A percentile compares a stretch with the other conserved stretches of the same genome.
Conservation (phyloP, 2,797 vertebrate genomes). For the Acanthornis magna region DNA sequence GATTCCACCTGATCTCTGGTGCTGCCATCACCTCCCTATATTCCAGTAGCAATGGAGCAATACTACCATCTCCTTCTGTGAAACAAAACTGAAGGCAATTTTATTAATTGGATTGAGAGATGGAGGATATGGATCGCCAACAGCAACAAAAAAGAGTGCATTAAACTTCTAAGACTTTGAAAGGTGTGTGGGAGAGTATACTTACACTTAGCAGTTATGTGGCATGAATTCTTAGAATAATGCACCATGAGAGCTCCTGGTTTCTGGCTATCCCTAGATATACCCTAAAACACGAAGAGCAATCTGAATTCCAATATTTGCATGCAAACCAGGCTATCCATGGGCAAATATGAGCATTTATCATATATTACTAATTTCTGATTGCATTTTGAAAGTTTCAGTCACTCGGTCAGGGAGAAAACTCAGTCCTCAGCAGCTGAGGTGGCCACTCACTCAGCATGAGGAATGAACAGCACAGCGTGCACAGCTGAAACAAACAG, state of each 20-base stretch:
- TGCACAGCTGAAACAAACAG: not conserved
- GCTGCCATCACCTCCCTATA: not conserved
- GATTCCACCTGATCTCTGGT: not conserved
- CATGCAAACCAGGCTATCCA: slow-evolving; percentile 11
- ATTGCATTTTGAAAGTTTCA: slow-evolving; percentile 43
- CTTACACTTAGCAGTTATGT: not conserved
- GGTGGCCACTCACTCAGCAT: not conserved
- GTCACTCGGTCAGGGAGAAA: not conserved
- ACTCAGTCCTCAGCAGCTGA: not conserved
- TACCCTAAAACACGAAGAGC: not conserved
- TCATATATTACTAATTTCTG: slow-evolving; percentile 56
- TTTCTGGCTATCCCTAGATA: not conserved
- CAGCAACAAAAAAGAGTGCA: not conserved
- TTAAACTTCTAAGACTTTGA: not conserved
- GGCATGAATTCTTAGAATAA: slow-evolving; percentile 15
- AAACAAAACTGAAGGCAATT: not conserved
- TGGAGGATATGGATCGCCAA: not conserved
- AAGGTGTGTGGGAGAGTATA: not conserved
- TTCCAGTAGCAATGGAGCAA: not conserved
- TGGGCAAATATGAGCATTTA: slow-evolving; percentile 14
- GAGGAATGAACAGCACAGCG: not conserved
- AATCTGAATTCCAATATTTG: slow-evolving; percentile 35
- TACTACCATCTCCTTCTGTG: not conserved
- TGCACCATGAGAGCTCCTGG: not conserved
- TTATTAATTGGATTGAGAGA: not conserved